These are phyloP conservation scores for Sitta carolinensis DNA, from an alignment of 2,797 vertebrate species.

Conservation along the genomic window DNA sequence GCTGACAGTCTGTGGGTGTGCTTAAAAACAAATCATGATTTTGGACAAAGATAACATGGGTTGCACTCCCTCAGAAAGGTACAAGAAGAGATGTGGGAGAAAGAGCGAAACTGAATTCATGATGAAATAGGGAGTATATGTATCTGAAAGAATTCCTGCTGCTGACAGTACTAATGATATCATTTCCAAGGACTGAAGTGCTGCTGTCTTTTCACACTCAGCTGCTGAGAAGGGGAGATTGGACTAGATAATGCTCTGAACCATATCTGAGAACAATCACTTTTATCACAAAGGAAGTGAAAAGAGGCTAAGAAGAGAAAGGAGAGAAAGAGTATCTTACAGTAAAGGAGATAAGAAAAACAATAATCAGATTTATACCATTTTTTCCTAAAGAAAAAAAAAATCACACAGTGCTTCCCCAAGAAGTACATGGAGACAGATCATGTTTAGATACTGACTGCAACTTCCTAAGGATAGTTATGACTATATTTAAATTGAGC, in stretches of 20 bases:
- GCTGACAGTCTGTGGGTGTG: neutral
- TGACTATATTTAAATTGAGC: neutral
- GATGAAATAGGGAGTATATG: neutral
- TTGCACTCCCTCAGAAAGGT: conserved; percentile 16
- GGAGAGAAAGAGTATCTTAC: neutral
- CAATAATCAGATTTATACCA: neutral
- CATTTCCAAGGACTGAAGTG: conserved; percentile 20
- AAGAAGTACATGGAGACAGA: neutral
- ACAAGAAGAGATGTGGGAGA: neutral
- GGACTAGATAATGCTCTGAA: conserved; percentile 32
- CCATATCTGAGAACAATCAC: neutral
- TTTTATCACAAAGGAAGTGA: conserved; percentile 21
- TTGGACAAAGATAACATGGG: neutral
- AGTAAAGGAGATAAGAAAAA: conserved; percentile 3
- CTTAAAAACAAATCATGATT: neutral
- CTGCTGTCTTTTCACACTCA: conserved; percentile 22
- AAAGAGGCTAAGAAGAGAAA: conserved; percentile 29
- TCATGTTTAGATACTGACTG: neutral
- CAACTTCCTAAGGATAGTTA: neutral
- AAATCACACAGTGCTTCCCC: neutral
- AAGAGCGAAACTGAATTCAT: conserved; percentile 15
- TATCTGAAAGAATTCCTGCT: neutral
- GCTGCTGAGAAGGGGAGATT: neutral
- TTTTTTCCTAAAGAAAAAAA: neutral
- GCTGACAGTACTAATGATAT: conserved; percentile 5